These are phyloP conservation scores for Drosophila quinaria DNA, from an alignment of 2,888 invertebrate genomes.

Conservation along the genomic window DNA sequence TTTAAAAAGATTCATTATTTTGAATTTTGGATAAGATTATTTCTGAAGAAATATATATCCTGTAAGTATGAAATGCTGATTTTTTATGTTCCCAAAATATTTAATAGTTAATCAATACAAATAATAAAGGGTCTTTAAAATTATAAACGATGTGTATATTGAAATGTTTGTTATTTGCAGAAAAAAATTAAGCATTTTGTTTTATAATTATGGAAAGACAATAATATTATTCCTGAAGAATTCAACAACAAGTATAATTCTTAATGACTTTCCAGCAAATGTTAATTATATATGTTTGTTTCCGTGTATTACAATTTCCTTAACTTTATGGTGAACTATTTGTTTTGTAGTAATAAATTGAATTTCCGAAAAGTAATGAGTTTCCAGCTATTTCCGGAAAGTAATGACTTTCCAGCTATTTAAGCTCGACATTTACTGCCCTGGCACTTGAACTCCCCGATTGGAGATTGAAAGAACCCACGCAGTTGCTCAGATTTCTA, in stretches of 20 bases:
- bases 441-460: constrained; percentile 11
- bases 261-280: too few relatives aligned
- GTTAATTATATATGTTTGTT: too few relatives aligned
- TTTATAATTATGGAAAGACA: not conserved
- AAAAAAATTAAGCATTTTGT: too few relatives aligned
- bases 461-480: constrained; percentile 1
- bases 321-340: not conserved
- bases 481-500: constrained; percentile 65
- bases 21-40: too few relatives aligned
- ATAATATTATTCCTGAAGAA: not conserved
- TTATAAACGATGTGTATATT: too few relatives aligned
- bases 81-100: not conserved
- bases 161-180: too few relatives aligned
- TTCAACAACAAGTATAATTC: too few relatives aligned
- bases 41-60: too few relatives aligned
- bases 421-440: not conserved
- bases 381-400: not conserved
- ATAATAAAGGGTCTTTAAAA: too few relatives aligned
- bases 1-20: too few relatives aligned
- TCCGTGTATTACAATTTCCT: too few relatives aligned
- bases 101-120: not conserved
- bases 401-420: not conserved
- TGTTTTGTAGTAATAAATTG: not conserved
- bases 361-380: not conserved
- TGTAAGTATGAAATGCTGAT: not conserved